Evolutionary conservation across 2,797 vertebrate species (phyloP).

Genomic region (Hoplostethus atlanticus): DNA sequence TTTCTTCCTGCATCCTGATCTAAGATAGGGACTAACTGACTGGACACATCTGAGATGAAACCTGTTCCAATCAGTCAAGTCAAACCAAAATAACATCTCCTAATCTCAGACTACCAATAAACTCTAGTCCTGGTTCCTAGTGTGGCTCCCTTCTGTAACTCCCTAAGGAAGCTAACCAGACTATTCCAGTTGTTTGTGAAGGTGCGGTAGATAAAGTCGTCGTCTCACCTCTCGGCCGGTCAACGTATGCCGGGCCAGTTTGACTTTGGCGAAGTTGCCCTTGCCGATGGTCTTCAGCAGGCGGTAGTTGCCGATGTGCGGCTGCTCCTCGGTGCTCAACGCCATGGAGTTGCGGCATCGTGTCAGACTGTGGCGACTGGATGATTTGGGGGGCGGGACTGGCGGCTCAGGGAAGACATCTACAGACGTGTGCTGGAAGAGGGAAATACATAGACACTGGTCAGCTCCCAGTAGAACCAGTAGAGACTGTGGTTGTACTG

Average conservation of each 20-base stretch:
- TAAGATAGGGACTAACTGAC: too few relatives aligned
- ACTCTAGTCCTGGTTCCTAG: too few relatives aligned
- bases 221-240: constrained; percentile 93
- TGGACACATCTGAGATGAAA: constrained; percentile 48
- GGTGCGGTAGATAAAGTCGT: constrained; percentile 25
- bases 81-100: constrained; percentile 85
- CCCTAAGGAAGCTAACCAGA: too few relatives aligned
- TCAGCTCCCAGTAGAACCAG: too few relatives aligned
- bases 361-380: constrained; percentile 88
- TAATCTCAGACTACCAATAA: too few relatives aligned
- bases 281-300: constrained; percentile 96
- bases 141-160: too few relatives aligned
- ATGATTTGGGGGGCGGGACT: constrained; percentile 88
- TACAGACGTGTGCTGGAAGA: constrained; percentile 86
- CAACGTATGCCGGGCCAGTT: constrained; percentile 92
- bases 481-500: too few relatives aligned
- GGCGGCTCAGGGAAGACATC: constrained; percentile 87
- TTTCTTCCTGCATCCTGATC: too few relatives aligned
- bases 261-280: constrained; percentile 96
- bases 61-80: constrained; percentile 89
- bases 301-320: constrained; percentile 93
- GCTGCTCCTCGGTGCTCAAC: constrained; percentile 87
- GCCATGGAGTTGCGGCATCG: constrained; percentile 88
- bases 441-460: background rate
- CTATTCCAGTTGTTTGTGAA: too few relatives aligned